phyloP scores from a whole-genome alignment of 1,140 invertebrate genomes.

The Aradophagus sp. region DNA sequence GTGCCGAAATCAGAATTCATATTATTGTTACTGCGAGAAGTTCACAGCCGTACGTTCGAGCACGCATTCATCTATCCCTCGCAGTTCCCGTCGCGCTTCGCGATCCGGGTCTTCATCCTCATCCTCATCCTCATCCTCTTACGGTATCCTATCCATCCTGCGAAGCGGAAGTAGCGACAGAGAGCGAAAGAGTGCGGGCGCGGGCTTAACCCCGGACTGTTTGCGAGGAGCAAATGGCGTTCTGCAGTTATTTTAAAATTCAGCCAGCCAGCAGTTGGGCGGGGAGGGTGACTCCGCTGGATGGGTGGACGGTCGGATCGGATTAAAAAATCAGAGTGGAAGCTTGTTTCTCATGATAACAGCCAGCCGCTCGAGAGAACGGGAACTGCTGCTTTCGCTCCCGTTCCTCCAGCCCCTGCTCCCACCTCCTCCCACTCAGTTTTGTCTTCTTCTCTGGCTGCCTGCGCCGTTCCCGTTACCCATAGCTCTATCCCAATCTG shows the following conservation, averaged over 20 bases:
- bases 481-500: constrained; percentile 56
- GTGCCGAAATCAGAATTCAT: constrained; percentile 39
- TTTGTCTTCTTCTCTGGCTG: constrained; percentile 57
- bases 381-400: constrained; percentile 72
- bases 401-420: constrained; percentile 55
- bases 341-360: constrained; percentile 77
- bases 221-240: constrained; percentile 75
- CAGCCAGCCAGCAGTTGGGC: constrained; percentile 61
- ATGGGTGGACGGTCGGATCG: constrained; percentile 65
- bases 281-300: constrained; percentile 48
- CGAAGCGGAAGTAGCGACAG: constrained; percentile 55
- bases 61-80: constrained; percentile 40
- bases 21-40: constrained; percentile 32
- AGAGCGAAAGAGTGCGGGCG: constrained; percentile 50
- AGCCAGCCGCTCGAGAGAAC: constrained; percentile 68
- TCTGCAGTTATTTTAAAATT: constrained; percentile 76
- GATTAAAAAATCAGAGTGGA: constrained; percentile 77
- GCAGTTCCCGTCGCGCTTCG: constrained; percentile 17
- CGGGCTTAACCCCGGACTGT: constrained; percentile 70
- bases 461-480: constrained; percentile 27
- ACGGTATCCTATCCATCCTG: constrained; percentile 38
- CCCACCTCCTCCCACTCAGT: constrained; percentile 48
- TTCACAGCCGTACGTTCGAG: constrained; percentile 35
- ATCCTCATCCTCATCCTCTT: constrained; percentile 52
- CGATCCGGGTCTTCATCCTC: constrained; percentile 34